Percentiles rank a stretch among this genome's conserved stretches.
phyloP scores from a whole-genome alignment of 2,113 vertebrate species.

The Sciurus niger region DNA sequence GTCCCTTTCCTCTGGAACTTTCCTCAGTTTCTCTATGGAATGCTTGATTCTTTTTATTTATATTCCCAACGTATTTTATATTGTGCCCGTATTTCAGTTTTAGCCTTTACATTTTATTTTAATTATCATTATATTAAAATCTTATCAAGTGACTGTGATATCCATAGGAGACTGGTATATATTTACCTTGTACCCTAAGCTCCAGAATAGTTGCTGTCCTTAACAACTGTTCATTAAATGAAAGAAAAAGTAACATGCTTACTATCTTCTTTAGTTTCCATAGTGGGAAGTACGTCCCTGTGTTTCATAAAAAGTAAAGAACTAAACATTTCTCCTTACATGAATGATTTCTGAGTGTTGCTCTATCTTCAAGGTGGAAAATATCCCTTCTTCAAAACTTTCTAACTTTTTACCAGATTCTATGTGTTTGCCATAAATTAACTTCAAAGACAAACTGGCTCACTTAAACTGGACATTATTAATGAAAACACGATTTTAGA shows the following conservation, averaged over 20 bases:
- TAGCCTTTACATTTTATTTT: background rate
- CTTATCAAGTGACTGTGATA: background rate
- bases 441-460: background rate
- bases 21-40: background rate
- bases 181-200: background rate
- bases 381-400: background rate
- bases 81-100: background rate
- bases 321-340: background rate
- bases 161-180: background rate
- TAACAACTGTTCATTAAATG: background rate
- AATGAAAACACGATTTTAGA: background rate
- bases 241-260: background rate
- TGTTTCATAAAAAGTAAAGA: background rate
- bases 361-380: background rate
- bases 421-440: background rate
- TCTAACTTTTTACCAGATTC: background rate
- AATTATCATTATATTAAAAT: background rate
- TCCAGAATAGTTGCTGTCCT: background rate
- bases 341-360: background rate
- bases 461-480: background rate
- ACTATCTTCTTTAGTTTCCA: background rate
- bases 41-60: fast-evolving
- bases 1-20: background rate
- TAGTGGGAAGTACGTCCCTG: background rate
- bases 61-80: background rate